These are phyloP conservation scores for Leptinotarsa texana DNA, from an alignment of 1,140 invertebrate genomes.

Conservation along the genomic window DNA sequence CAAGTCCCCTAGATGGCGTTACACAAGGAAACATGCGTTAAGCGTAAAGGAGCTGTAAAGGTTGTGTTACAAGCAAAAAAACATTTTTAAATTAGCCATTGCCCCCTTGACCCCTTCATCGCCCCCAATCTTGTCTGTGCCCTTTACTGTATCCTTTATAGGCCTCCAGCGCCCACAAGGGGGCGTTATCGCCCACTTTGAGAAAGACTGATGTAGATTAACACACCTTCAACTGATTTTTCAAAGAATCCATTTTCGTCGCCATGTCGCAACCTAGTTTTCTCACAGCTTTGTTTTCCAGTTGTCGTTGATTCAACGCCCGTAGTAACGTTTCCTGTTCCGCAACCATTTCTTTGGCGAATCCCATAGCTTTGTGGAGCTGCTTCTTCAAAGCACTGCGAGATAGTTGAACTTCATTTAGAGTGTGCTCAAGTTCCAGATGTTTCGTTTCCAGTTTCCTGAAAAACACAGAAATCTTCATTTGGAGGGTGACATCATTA, in stretches of 20 bases:
- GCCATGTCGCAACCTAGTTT: constrained; percentile 59
- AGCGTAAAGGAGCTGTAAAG: too few species aligned
- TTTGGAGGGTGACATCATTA: too few species aligned
- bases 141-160: too few species aligned
- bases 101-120: too few species aligned
- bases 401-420: constrained; percentile 59
- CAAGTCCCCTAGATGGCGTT: too few species aligned
- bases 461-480: background rate
- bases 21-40: too few species aligned
- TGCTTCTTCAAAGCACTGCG: constrained; percentile 61
- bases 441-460: constrained; percentile 59
- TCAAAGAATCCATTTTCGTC: constrained; percentile 59
- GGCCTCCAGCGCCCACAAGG: background rate
- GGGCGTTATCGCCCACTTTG: too few species aligned
- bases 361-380: constrained; percentile 61
- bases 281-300: constrained; percentile 60
- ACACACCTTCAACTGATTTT: constrained; percentile 59
- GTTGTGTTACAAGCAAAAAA: too few species aligned
- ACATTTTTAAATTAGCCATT: too few species aligned
- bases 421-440: constrained; percentile 55
- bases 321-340: constrained; percentile 60
- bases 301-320: constrained; percentile 57
- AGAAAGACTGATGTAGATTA: background rate
- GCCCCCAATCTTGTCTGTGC: too few species aligned
- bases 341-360: constrained; percentile 60